These are phyloP conservation scores for Caiman crocodilus DNA, from an alignment of 2,797 vertebrate species.

Conservation along the genomic window DNA sequence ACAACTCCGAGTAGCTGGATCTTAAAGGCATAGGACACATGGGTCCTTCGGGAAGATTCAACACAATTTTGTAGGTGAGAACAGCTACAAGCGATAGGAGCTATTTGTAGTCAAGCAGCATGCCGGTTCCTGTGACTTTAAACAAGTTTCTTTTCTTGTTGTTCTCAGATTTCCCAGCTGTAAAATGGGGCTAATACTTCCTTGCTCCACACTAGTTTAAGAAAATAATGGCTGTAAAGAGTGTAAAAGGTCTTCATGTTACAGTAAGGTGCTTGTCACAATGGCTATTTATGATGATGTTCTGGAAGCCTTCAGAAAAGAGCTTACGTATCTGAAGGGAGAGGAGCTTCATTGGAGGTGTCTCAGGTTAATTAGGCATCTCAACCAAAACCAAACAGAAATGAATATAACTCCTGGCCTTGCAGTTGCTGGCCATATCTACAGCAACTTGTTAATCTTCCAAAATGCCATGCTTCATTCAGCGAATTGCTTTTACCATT, in stretches of 20 bases:
- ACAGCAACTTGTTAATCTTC: background rate
- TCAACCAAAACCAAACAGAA: background rate
- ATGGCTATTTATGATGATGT: background rate
- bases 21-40: background rate
- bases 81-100: background rate
- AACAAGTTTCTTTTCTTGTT: background rate
- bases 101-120: background rate
- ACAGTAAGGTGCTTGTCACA: background rate
- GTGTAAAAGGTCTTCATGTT: background rate
- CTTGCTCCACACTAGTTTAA: rapidly evolving
- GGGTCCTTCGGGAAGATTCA: background rate
- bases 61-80: background rate
- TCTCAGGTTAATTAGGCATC: background rate
- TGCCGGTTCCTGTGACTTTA: background rate
- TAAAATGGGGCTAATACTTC: background rate
- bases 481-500: background rate
- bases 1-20: background rate
- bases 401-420: background rate
- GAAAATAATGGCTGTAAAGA: background rate
- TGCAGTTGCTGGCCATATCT: background rate
- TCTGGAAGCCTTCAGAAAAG: background rate
- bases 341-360: background rate
- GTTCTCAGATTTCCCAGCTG: background rate
- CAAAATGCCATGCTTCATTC: background rate
- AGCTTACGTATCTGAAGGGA: background rate